These are phyloP conservation scores for Campoplex nolae DNA, from an alignment of 2,888 invertebrate genomes.

Conservation along the genomic window DNA sequence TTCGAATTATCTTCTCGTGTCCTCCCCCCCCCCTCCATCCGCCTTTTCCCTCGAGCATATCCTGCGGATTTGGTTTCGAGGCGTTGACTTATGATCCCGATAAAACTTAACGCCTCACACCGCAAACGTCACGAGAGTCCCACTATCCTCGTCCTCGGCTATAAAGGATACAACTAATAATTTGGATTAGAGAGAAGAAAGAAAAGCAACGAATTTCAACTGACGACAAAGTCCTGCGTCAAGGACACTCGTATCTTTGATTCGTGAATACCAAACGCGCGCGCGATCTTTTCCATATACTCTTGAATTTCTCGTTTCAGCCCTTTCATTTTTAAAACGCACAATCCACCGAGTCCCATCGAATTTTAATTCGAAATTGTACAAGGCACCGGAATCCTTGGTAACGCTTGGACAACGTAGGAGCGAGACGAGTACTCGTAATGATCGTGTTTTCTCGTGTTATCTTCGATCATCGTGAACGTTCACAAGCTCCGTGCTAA, in stretches of 20 bases:
- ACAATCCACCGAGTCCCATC: conserved; percentile 67
- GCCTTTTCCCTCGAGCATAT: conserved; percentile 19
- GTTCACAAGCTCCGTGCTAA: conserved; percentile 41
- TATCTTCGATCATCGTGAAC: conserved; percentile 55
- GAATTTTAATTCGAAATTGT: conserved; percentile 75
- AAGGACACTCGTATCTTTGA: not conserved
- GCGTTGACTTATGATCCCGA: conserved; percentile 76
- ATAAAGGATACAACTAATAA: conserved; percentile 72
- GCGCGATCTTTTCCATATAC: conserved; percentile 20
- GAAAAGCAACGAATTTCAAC: conserved; percentile 56
- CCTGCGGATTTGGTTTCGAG: conserved; percentile 75
- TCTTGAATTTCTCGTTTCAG: conserved; percentile 2
- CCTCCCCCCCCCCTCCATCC: conserved; percentile 19
- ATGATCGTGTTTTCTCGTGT: conserved; percentile 57
- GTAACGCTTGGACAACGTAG: conserved; percentile 48
- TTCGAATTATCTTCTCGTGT: conserved; percentile 50
- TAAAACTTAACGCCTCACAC: conserved; percentile 75
- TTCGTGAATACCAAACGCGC: conserved; percentile 10
- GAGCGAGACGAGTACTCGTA: conserved; percentile 59
- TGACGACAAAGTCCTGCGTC: conserved; percentile 13
- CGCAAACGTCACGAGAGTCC: conserved; percentile 51
- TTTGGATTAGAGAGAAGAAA: conserved; percentile 70
- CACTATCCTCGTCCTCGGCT: conserved; percentile 65
- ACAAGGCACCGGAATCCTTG: conserved; percentile 71
- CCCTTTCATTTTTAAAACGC: not conserved